Base-by-base conservation (phyloP, 2,888 invertebrate species). In the Troides aeacus region DNA sequence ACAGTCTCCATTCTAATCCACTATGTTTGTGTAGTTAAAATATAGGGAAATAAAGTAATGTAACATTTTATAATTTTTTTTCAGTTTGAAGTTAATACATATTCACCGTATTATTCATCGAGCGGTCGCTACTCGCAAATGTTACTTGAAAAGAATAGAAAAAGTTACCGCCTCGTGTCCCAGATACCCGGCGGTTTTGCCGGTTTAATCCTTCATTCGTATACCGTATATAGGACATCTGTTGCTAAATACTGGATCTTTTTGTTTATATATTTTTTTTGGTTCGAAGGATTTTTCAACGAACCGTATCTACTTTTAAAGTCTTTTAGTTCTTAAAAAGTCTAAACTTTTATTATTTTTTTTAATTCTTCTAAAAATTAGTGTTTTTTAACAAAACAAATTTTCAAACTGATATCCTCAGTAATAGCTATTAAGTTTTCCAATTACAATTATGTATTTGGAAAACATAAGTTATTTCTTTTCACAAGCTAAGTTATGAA, bases 201-300 rank as follows among this genome's bases (percentile, higher is more conserved):
- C 46, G 24, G 46, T 64, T 68, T 63, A 68, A 68, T 68, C 68
- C 59, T 58, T 62, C 30, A 62, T 67, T 67, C 62, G 30, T 62
- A 46, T 67, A 67, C 46, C 56, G 66, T 62, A 67, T 58, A 46
- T 62, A 56, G 67, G 57, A 62, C 57, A 67, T 21, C 24, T 24
- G 56, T 46, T 62, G 62, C 46, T 24, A 57, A 42, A 57, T 21
- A 15, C 18, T 18, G 23, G 10, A n/a, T 61, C 36, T 50, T 36
- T n/a, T 61, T 61, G 39, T 56, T 66, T 61, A 36, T 66, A n/a
- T 4, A 23, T 4, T 15, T 64, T 24, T 42, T 36, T 46, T 46
- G 46, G 46, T 12, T 15, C 46, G 15, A 46, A 46, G 46, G 15
- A 46, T 15, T 15, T 46, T 46, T 46, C 12, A 46, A 12, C 12